phyloP scores from a whole-genome alignment of 2,113 vertebrate genomes.

The Ariopsis seemanni region DNA sequence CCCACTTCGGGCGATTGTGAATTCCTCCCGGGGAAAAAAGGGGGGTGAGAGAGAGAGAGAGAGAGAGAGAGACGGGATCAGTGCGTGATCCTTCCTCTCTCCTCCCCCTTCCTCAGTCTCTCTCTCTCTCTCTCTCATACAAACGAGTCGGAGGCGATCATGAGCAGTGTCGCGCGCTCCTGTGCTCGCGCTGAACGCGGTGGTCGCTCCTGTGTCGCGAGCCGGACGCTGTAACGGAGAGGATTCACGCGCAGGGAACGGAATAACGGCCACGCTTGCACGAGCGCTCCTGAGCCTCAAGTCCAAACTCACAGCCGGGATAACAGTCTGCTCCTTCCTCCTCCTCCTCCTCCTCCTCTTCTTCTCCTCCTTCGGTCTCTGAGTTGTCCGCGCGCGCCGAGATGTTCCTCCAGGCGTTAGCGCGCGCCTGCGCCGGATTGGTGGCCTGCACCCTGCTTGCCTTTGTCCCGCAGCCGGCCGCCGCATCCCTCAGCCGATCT shows the following conservation, averaged over 20 bases:
- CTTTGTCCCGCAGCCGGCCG: constrained; percentile 83
- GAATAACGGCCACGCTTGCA: background rate
- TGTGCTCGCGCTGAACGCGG: constrained; percentile 58
- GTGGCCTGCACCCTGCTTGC: constrained; percentile 81
- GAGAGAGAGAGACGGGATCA: constrained; percentile 68
- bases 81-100: constrained; percentile 79
- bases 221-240: constrained; percentile 58
- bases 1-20: constrained; percentile 78
- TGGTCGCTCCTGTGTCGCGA: constrained; percentile 48
- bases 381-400: constrained; percentile 41
- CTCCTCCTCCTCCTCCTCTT: background rate
- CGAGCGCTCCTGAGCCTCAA: background rate
- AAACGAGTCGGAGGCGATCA: constrained; percentile 70
- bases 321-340: background rate
- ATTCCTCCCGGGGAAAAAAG: constrained; percentile 74
- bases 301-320: background rate
- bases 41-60: constrained; percentile 51
- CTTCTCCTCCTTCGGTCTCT: background rate
- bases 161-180: constrained; percentile 71
- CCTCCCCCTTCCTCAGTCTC: constrained; percentile 81
- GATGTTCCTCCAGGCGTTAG: constrained; percentile 75
- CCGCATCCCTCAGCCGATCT: constrained; percentile 80
- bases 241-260: constrained; percentile 22
- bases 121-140: constrained; percentile 64
- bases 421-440: constrained; percentile 83